Base-by-base conservation (phyloP, 2,797 vertebrate species). In the Danio jaintianensis region DNA sequence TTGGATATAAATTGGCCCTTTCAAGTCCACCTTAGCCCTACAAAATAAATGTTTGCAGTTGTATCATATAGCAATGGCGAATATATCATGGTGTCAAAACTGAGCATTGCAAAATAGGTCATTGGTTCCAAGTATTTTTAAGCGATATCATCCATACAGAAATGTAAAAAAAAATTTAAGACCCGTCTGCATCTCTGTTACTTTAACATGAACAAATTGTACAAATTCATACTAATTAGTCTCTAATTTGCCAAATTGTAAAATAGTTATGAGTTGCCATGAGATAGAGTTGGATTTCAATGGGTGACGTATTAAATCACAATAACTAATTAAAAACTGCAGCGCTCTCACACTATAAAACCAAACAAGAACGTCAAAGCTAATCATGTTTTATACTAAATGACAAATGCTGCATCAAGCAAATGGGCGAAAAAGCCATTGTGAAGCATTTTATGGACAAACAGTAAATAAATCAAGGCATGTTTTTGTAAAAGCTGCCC, bases 1-100 rank as follows among this genome's bases (percentile, higher is more conserved):
- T 29, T 50, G 64, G 69, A 75, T 58, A 78, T 52, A 82, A 84
- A 86, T 84, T 79, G 77, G 68, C 29, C 67, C 47, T 38, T 75
- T 70, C 7, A 50, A 68, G 63, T 13, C 22, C 64, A 20, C 55
- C 59, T 69, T 69, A 78, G 29, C 29, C 29, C 1, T 29, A 70
- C 61, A 78, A 78, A 78, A 78, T n/a, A n/a, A 29, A 29, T 29
- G 29, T 3, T 29, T 3, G 29, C 29, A 29, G n/a, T 29, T 29
- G 29, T 29, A 29, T 29, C 3, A 3, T 29, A 29, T 29, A 29
- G 3, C 29, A 29, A 29, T 29, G 29, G 29, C 3, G 29, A 29
- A 29, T 29, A 29, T 29, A 29, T 29, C 29, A 29, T 29, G 29
- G 3, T 29, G 29, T 29, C 29, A 29, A 29, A 1, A 29, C 29